A percentile compares a stretch with the other conserved stretches of the same genome.
These are phyloP conservation scores for Ylistrum balloti DNA, from an alignment of 1,140 invertebrate genomes.

Conservation along the genomic window DNA sequence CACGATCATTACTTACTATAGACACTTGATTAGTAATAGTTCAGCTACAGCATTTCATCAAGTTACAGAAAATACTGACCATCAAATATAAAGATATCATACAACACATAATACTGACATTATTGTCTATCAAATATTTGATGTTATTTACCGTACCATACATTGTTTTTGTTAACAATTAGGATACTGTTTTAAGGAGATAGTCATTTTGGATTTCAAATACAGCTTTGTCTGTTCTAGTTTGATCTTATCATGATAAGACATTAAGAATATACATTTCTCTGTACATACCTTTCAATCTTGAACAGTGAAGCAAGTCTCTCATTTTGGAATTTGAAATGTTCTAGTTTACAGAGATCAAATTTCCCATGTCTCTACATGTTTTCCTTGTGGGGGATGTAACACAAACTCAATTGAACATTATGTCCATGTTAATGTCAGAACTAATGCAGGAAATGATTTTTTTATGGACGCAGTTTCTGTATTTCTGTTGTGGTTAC, in stretches of 20 bases:
- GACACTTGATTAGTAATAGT: too few relatives aligned
- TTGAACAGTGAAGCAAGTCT: neutral
- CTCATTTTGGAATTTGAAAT: neutral
- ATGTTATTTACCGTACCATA: neutral
- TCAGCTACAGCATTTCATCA: too few relatives aligned
- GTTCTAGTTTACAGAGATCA: neutral
- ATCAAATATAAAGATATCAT: too few relatives aligned
- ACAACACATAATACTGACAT: too few relatives aligned
- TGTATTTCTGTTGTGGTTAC: too few relatives aligned
- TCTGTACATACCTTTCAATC: neutral
- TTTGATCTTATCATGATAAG: conserved; percentile 9
- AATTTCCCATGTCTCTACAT: neutral
- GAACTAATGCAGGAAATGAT: too few relatives aligned
- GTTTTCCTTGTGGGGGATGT: neutral
- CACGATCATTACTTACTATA: too few relatives aligned
- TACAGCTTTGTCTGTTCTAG: neutral
- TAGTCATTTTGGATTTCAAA: neutral
- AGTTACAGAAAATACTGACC: too few relatives aligned
- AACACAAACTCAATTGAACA: too few relatives aligned
- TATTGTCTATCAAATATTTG: neutral
- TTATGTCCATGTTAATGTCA: too few relatives aligned
- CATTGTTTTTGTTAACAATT: neutral
- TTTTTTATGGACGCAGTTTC: too few relatives aligned
- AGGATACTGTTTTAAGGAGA: neutral
- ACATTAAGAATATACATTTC: neutral